Evolutionary conservation across 1,140 invertebrate species (phyloP).

Genomic region (Aphaenogaster floridana): DNA sequence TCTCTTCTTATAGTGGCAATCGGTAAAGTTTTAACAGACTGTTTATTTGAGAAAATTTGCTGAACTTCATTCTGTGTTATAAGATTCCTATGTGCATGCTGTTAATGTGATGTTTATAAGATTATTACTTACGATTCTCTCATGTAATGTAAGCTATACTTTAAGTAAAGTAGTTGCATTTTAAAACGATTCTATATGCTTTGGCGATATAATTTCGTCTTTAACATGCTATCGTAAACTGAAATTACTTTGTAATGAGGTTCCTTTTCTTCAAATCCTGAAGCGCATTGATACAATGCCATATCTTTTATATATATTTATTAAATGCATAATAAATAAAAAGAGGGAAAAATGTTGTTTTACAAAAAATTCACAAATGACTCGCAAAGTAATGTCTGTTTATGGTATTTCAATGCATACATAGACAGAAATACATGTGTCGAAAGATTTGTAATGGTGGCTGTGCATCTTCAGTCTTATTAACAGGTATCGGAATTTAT

Average conservation of each 20-base stretch:
- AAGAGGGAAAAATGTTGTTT: not conserved
- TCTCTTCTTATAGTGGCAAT: slow-evolving; percentile 87
- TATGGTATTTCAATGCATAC: not conserved
- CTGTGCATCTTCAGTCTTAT: slow-evolving; percentile 77
- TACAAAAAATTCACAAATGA: not conserved
- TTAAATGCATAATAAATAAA: not conserved
- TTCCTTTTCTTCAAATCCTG: slow-evolving; percentile 14
- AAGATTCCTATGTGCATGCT: slow-evolving; percentile 33
- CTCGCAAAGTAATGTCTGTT: slow-evolving; percentile 13
- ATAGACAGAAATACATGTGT: not conserved
- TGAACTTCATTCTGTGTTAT: slow-evolving; percentile 42
- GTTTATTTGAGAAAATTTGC: slow-evolving; percentile 73
- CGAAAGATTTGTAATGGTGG: slow-evolving; percentile 33
- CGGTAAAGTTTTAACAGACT: slow-evolving; percentile 84
- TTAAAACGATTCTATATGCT: slow-evolving; percentile 17
- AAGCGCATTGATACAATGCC: not conserved
- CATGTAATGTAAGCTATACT: slow-evolving; percentile 25
- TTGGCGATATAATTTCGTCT: slow-evolving; percentile 9
- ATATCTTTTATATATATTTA: not conserved
- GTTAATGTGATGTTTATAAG: slow-evolving; percentile 30
- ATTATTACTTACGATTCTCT: slow-evolving; percentile 16
- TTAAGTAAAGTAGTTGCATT: slow-evolving; percentile 49
- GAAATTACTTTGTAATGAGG: slow-evolving; percentile 23
- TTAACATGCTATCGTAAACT: slow-evolving; percentile 16
- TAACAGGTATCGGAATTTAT: slow-evolving; percentile 81